Evolutionary conservation across 1,140 invertebrate species (phyloP).

Genomic region (Aphis gossypii): DNA sequence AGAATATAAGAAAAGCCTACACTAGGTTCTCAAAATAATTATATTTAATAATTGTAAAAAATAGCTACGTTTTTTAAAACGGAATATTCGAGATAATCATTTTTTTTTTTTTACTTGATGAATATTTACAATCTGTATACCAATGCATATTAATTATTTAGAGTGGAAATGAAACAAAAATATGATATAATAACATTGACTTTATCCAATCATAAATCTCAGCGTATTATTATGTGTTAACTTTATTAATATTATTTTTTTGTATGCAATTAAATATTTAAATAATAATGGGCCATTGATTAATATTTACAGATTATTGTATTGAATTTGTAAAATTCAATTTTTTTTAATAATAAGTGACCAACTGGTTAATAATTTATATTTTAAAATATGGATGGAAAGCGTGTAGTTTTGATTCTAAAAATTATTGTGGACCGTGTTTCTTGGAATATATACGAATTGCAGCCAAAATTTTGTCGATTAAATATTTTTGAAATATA

Average conservation of each 20-base stretch:
- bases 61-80: neutral
- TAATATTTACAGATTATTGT: neutral
- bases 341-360: neutral
- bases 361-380: neutral
- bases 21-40: neutral
- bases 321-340: neutral
- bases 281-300: neutral
- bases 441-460: no score
- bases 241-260: neutral
- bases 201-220: neutral
- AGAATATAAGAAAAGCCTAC: neutral
- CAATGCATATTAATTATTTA: neutral
- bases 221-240: neutral
- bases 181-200: neutral
- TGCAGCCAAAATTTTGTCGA: no score
- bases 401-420: neutral
- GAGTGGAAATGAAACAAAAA: neutral
- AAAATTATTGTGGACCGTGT: no score
- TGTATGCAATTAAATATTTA: neutral
- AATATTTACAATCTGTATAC: neutral
- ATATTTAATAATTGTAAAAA: neutral
- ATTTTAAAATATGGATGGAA: neutral
- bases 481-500: no score
- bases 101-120: neutral
- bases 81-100: neutral